Conservation (phyloP, 2,888 invertebrate species). For the Agonopterix subpropinquella region DNA sequence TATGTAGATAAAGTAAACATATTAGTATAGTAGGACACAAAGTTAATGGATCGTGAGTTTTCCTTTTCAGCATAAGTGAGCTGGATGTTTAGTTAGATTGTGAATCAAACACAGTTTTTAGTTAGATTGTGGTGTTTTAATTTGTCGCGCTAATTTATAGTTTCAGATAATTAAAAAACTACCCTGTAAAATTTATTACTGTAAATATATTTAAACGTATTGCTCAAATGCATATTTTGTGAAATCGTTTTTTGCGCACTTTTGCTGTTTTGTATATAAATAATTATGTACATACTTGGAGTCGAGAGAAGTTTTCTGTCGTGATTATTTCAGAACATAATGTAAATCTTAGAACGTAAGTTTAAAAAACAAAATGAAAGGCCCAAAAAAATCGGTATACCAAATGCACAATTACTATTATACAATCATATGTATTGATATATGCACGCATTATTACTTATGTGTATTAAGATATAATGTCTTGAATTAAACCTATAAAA, state of each 20-base stretch:
- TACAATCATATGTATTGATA: conserved; percentile 47
- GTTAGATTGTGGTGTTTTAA: too few relatives aligned
- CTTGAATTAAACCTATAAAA: conserved; percentile 17
- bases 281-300: conserved; percentile 26
- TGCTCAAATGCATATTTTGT: conserved; percentile 76
- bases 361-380: conserved; percentile 50
- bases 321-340: conserved; percentile 20
- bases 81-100: too few relatives aligned
- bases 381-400: conserved; percentile 68
- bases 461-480: conserved; percentile 22
- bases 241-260: conserved; percentile 73
- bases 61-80: too few relatives aligned
- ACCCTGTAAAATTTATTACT: conserved; percentile 51
- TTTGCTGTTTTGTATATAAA: conserved; percentile 70
- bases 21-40: conserved; percentile 1
- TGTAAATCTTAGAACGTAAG: conserved; percentile 41
- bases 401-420: conserved; percentile 66
- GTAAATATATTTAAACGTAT: conserved; percentile 69
- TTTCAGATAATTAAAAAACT: neutral
- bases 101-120: too few relatives aligned
- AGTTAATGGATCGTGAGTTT: neutral
- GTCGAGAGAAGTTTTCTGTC: conserved; percentile 49
- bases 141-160: neutral
- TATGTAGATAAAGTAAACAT: conserved; percentile 6
- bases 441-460: conserved; percentile 37